Percentiles rank a stretch among this genome's conserved stretches.
Conservation (phyloP, 2,888 invertebrate species). For the Parnassius smintheus region DNA sequence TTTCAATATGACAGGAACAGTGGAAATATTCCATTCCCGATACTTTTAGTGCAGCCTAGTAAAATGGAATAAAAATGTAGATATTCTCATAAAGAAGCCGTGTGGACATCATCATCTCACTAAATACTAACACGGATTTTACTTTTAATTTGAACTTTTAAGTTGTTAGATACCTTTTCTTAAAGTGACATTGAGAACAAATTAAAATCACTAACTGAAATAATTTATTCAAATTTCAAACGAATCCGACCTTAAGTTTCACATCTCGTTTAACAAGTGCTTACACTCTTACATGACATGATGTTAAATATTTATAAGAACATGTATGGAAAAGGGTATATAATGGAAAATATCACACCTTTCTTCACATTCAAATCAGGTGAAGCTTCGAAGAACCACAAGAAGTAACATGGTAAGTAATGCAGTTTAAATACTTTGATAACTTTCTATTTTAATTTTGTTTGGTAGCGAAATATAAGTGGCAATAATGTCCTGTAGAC, state of each 20-base stretch:
- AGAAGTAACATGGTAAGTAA: conserved; percentile 28
- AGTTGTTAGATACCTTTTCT: no score
- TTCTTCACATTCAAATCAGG: conserved; percentile 38
- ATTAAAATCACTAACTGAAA: conserved; percentile 7
- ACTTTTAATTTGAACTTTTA: no score
- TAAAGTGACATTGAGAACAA: not conserved
- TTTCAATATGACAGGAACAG: no score
- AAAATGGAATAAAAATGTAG: no score
- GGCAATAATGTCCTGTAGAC: no score
- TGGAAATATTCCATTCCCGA: no score
- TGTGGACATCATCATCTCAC: no score
- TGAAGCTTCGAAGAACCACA: conserved; percentile 32
- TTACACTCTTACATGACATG: conserved; percentile 41
- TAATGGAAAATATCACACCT: conserved; percentile 38
- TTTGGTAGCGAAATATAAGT: no score
- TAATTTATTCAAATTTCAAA: conserved; percentile 21
- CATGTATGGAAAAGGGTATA: conserved; percentile 43
- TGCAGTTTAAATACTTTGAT: not conserved
- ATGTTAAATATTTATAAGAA: conserved; percentile 56
- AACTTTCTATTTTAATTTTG: no score
- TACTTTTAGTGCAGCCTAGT: no score
- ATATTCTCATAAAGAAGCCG: no score
- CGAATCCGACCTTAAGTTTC: conserved; percentile 26
- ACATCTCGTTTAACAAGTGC: conserved; percentile 41
- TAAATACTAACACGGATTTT: no score